Evolutionary conservation across 2,888 invertebrate species (phyloP).

Genomic region (Macropis europaea): DNA sequence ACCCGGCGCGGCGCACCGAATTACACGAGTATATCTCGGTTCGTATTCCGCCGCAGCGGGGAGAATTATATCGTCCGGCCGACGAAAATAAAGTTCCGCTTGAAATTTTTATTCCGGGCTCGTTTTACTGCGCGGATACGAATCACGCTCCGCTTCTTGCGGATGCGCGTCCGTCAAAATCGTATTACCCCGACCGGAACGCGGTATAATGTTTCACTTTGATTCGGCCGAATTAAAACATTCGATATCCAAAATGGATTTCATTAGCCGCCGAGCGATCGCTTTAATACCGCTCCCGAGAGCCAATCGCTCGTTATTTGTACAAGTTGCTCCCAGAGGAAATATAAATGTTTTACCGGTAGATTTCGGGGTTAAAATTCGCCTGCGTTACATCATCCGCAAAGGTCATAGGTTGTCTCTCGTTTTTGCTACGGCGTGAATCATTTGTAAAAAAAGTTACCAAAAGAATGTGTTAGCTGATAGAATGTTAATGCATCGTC

Average conservation of each 20-base stretch:
- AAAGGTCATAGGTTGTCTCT: no score
- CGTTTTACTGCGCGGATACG: constrained; percentile 3
- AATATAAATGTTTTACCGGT: no score
- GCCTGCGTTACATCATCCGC: no score
- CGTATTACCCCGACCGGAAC: constrained; percentile 9
- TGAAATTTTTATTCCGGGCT: constrained; percentile 49
- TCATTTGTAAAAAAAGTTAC: no score
- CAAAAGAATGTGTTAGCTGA: no score
- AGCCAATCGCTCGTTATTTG: background rate
- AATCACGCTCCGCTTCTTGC: constrained; percentile 20
- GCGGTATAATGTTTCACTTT: background rate
- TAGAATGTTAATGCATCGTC: no score
- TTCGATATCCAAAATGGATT: background rate
- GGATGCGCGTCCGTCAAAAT: constrained; percentile 20
- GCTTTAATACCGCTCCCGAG: background rate
- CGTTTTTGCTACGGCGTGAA: no score
- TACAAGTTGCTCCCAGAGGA: background rate
- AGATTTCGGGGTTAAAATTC: no score
- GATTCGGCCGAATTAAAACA: constrained; percentile 5
- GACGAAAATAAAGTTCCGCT: constrained; percentile 43
- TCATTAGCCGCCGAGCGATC: background rate
- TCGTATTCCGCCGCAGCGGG: constrained; percentile 9
- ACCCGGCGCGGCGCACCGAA: constrained; percentile 17
- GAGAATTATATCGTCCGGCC: constrained; percentile 27
- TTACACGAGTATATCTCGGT: constrained; percentile 25